phyloP scores from a whole-genome alignment of 2,888 invertebrate species.

The Caenorhabditis afra region DNA sequence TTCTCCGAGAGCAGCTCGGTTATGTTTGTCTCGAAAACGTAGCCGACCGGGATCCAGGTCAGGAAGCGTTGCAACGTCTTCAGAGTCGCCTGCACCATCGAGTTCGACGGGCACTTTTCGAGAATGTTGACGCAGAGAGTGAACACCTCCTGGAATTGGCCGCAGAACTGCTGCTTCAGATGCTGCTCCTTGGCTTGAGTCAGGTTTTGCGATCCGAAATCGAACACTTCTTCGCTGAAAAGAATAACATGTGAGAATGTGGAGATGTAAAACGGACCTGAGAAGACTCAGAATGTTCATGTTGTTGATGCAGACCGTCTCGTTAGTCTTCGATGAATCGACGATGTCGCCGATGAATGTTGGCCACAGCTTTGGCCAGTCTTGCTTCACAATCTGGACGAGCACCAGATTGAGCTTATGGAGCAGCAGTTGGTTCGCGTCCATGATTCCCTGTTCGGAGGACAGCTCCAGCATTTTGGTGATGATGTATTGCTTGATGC shows the following conservation, averaged over 20 bases:
- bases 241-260: not conserved
- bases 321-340: constrained; percentile 98
- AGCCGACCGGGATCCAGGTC: constrained; percentile 99
- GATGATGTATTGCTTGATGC: constrained; percentile 99
- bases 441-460: constrained; percentile 91
- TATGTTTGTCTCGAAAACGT: constrained; percentile 98
- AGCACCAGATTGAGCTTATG: constrained; percentile 99
- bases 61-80: constrained; percentile 96
- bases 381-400: constrained; percentile 97
- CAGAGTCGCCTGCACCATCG: constrained; percentile 94
- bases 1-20: constrained; percentile 92
- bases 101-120: constrained; percentile 96
- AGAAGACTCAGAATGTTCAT: constrained; percentile 97
- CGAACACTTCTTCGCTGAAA: constrained; percentile 95
- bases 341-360: constrained; percentile 99
- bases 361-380: constrained; percentile 99
- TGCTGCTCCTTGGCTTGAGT: constrained; percentile 99
- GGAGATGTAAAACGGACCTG: constrained; percentile 82
- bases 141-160: constrained; percentile 98
- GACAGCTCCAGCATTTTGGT: constrained; percentile 98
- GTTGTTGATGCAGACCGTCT: constrained; percentile 98
- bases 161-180: constrained; percentile 99
- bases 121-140: constrained; percentile 97
- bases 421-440: constrained; percentile 94
- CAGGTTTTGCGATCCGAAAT: constrained; percentile 97